These are phyloP conservation scores for Acheta domesticus DNA, from an alignment of 2,888 invertebrate genomes.

Conservation along the genomic window DNA sequence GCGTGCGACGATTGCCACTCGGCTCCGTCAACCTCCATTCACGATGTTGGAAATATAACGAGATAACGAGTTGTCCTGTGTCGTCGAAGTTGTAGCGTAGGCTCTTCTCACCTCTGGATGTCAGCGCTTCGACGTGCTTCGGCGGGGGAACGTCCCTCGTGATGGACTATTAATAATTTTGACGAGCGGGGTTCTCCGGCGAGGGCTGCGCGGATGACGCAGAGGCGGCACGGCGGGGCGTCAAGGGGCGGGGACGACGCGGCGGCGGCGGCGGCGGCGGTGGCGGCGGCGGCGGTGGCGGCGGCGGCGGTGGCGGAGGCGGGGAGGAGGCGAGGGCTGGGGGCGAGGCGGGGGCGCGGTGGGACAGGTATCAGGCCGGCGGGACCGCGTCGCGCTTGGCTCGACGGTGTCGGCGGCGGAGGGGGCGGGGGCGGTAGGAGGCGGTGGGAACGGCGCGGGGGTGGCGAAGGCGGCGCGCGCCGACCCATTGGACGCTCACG, in stretches of 20 bases:
- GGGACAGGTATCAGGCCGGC: neutral
- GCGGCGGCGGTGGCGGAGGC: neutral
- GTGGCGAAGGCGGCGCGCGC: neutral
- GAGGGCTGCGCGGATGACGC: neutral
- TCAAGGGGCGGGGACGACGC: neutral
- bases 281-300: neutral
- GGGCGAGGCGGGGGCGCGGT: neutral
- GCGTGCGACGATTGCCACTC: too few relatives aligned
- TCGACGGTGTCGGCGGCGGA: neutral
- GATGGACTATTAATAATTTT: neutral
- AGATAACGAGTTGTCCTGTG: too few relatives aligned
- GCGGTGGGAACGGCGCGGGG: neutral
- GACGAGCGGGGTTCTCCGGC: neutral
- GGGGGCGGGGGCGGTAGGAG: neutral
- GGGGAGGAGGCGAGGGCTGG: neutral
- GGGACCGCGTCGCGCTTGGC: neutral
- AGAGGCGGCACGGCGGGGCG: neutral
- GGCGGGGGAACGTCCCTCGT: neutral
- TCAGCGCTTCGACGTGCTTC: neutral
- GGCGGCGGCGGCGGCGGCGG: neutral
- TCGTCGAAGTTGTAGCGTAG: too few relatives aligned
- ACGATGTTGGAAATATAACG: too few relatives aligned
- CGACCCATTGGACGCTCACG: neutral
- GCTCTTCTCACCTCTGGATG: neutral
- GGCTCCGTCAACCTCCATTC: too few relatives aligned